These are phyloP conservation scores for Taurulus bubalis DNA, from an alignment of 2,113 vertebrate genomes.

Conservation along the genomic window DNA sequence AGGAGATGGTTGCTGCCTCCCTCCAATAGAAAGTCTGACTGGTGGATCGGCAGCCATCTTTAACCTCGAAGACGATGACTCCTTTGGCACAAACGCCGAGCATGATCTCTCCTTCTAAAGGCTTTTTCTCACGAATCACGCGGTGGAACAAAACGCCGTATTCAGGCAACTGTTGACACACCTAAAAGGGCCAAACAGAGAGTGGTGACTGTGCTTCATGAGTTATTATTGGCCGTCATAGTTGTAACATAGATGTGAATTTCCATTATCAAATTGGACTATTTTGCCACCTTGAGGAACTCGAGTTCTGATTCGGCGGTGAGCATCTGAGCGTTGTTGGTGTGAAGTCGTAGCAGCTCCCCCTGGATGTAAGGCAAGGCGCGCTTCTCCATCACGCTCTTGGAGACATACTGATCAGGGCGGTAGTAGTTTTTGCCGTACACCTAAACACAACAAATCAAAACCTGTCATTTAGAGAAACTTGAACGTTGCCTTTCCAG, in stretches of 20 bases:
- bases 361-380: constrained; percentile 81
- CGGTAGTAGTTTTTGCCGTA: constrained; percentile 87
- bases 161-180: constrained; percentile 89
- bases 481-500: background rate
- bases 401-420: constrained; percentile 89
- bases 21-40: constrained; percentile 88
- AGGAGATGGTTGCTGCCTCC: constrained; percentile 89
- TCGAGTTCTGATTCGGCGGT: constrained; percentile 88
- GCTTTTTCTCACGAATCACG: constrained; percentile 86
- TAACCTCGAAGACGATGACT: constrained; percentile 88
- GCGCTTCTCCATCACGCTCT: constrained; percentile 88
- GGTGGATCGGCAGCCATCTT: constrained; percentile 83
- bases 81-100: constrained; percentile 92
- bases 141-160: constrained; percentile 88
- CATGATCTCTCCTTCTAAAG: constrained; percentile 80
- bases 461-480: background rate
- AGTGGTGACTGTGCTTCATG: background rate
- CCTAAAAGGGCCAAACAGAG: constrained; percentile 67
- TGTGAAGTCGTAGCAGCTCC: constrained; percentile 86
- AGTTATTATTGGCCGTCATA: background rate
- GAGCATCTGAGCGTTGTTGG: constrained; percentile 80
- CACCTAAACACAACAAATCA: constrained; percentile 69
- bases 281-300: constrained; percentile 86
- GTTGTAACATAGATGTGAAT: background rate
- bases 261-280: background rate